These are phyloP conservation scores for Smutsia gigantea DNA, from an alignment of 2,797 vertebrate species.

Conservation along the genomic window DNA sequence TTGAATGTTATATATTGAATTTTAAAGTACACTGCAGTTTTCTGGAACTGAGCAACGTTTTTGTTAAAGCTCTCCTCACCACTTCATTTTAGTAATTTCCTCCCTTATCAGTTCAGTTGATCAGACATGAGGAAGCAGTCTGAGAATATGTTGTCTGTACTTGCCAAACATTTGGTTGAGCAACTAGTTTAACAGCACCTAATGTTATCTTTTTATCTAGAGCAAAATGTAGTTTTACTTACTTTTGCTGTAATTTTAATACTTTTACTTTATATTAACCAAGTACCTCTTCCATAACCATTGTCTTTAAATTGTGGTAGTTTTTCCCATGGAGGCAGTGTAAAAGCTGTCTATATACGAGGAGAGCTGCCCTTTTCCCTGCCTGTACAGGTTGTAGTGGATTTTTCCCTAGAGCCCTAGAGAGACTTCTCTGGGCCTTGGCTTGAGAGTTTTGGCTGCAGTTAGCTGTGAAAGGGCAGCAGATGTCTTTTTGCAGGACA, in stretches of 20 bases:
- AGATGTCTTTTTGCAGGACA: background rate
- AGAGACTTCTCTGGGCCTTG: background rate
- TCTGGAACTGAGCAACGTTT: slow-evolving; percentile 42
- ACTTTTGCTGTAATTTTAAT: slow-evolving; percentile 36
- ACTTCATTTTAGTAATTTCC: slow-evolving; percentile 37
- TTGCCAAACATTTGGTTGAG: slow-evolving; percentile 53
- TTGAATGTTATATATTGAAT: background rate
- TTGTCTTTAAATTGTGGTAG: background rate
- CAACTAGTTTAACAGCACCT: slow-evolving; percentile 25
- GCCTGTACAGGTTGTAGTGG: background rate
- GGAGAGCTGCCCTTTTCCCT: background rate
- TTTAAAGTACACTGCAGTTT: background rate
- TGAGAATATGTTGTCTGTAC: slow-evolving; percentile 46
- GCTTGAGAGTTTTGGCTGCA: background rate
- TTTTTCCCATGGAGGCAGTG: background rate
- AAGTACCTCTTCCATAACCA: background rate
- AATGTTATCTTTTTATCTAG: slow-evolving; percentile 52
- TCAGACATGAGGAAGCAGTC: slow-evolving; percentile 44
- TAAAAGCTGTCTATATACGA: background rate
- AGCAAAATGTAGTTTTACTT: background rate
- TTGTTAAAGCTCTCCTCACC: background rate
- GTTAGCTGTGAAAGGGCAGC: slow-evolving; percentile 1
- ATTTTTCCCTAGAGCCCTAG: background rate
- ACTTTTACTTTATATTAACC: background rate
- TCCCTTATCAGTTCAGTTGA: slow-evolving; percentile 36